These are phyloP conservation scores for Halocynthia roretzi DNA, from an alignment of 23 tunicate genomes.

Conservation along the genomic window DNA sequence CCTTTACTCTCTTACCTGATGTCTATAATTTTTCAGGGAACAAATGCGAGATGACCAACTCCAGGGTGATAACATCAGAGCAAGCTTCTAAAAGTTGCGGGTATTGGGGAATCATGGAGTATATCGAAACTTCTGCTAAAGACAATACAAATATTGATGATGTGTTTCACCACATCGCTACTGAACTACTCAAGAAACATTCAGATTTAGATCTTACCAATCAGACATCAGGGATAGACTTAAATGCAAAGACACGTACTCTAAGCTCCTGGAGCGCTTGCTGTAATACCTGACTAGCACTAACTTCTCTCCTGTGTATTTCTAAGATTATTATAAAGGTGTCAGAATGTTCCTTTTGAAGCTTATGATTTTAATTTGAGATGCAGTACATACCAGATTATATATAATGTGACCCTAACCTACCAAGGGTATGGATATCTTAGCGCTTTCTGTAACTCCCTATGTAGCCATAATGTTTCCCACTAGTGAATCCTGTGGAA, in stretches of 20 bases:
- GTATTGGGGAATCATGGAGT: constrained; percentile 32
- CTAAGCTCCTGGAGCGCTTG: constrained; percentile 5
- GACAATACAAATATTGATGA: constrained; percentile 64
- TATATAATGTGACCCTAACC: too few relatives aligned
- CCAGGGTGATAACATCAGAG: constrained; percentile 28
- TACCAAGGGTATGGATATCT: too few relatives aligned
- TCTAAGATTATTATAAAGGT: too few relatives aligned
- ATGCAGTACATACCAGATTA: too few relatives aligned
- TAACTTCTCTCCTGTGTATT: too few relatives aligned
- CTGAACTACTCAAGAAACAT: constrained; percentile 32
- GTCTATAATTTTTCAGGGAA: constrained; percentile 39
- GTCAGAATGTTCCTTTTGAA: too few relatives aligned
- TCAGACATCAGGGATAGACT: not conserved
- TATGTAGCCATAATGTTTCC: too few relatives aligned
- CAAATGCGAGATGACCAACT: constrained; percentile 47
- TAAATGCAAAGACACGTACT: not conserved
- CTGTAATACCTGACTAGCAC: not conserved
- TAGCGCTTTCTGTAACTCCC: too few relatives aligned
- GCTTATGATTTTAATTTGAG: too few relatives aligned
- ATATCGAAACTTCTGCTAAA: constrained; percentile 85
- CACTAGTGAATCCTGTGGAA: too few relatives aligned
- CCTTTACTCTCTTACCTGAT: too few relatives aligned
- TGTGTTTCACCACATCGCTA: constrained; percentile 49
- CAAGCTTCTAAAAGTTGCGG: constrained; percentile 27
- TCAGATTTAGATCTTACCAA: constrained; percentile 17